Evolutionary conservation across 23 tunicate genomes (phyloP), one percentile per base, ranked within the genome.

Genomic region (Clavelina lepadiformis): DNA sequence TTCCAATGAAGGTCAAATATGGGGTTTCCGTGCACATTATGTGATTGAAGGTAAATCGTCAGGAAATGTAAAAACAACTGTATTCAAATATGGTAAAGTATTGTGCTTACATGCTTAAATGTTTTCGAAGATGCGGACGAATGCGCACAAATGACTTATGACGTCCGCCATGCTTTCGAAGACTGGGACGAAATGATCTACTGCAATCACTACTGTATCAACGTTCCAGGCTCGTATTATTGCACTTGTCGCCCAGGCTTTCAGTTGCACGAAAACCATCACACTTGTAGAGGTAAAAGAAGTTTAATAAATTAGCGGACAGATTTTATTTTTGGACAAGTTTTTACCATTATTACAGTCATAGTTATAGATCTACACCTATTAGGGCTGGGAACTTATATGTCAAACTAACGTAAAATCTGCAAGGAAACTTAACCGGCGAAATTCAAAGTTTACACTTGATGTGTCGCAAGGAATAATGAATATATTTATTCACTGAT

Each of bases 111-210:
- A n/a, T n/a, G n/a, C n/a, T n/a, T 41, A 15, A 11, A 8, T 41
- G 49, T 41, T 41, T 41, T 8, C 15, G 49, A 49, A 85, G 93
- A 85, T 46, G 50, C 32, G 35, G 83, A 85, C 33, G 93, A 85
- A 44, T 85, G 93, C 37, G 58, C 25, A 5, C 69, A 70, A 54
- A 68, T 85, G 93, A 19, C 33, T 20, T 19, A 34, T 30, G 38
- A 34, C 38, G 74, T 47, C 7, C 31, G 33, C 21, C 54, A 28
- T 19, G 56, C 72, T 20, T 32, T 53, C 1, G 79, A 76, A 55
- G 83, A 85, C 53, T 85, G 93, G 93, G 93, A 85, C 41, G 61
- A 69, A 38, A 28, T 71, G 46, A n/a, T 85, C 19, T 85, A 85
- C 65, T 85, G 93, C 68, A 77, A 85, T 58, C 93, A 85, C 53